Evolutionary conservation across 2,888 invertebrate genomes (phyloP), one percentile per base, ranked within the genome.

Genomic region (Ophion costatus): DNA sequence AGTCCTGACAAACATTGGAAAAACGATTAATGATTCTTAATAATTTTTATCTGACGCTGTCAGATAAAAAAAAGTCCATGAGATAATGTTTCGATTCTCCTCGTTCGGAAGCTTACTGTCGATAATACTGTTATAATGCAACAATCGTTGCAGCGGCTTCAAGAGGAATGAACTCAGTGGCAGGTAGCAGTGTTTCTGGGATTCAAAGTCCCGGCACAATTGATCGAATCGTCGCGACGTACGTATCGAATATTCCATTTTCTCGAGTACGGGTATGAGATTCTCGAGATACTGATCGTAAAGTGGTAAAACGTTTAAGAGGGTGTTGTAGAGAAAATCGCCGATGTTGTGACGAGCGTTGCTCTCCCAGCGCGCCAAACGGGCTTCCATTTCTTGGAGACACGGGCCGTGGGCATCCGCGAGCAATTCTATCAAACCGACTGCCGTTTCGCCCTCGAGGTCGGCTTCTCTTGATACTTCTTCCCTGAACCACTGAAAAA

Each of bases 171-270:
- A 96, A 70, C 97, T 96, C 77, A 98, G 95, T 2, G 97, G 98
- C 88, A 99, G 95, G 92, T 98, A 98, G 93, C 98, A 98, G 73
- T 97, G 96, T 94, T 97, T 97, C 92, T 97, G 96, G 79, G 96
- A 95, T 93, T 98, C 98, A 93, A 98, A 97, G 88, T 96, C 96
- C 77, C 96, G 95, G 94, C 96, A 97, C 87, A 95, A 94, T 93
- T 95, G 95, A 91, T 96, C 96, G 93, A 96, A 97, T 87, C 95
- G 95, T 88, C 94, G 95, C 86, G 96, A 96, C 69, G 95, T 96
- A 92, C 95, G 96, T 94, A 96, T 96, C 78, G 97, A 96, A 89
- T 96, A 95, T 94, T 98, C 98, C 88, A 98, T 94, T 87, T 97
- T 96, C 89, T 97, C 97, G 82, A 98, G 94, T 2, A 98, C 97